Evolutionary conservation across 2,888 invertebrate genomes (phyloP).

Genomic region (Scelioninae gen. 2): DNA sequence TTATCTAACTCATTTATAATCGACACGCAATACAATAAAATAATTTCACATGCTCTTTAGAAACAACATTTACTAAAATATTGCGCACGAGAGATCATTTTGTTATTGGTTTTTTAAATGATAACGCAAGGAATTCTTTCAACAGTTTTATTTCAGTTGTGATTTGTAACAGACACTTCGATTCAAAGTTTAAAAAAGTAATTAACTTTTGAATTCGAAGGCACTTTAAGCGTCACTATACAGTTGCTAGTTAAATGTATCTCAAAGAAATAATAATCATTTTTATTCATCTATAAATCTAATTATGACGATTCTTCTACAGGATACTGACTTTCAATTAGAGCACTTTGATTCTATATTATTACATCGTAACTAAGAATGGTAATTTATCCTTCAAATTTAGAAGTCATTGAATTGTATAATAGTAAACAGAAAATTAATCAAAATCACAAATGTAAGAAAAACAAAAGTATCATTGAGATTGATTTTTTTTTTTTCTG

Average conservation of each 20-base stretch:
- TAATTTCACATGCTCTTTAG: background rate
- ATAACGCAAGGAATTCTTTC: no score
- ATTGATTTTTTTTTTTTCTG: background rate
- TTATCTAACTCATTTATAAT: slow-evolving; percentile 6
- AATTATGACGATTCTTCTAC: slow-evolving; percentile 7
- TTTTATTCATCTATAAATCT: slow-evolving; percentile 1
- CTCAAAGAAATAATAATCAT: slow-evolving; percentile 7
- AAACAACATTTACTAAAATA: no score
- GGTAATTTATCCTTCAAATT: no score
- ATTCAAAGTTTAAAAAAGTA: background rate
- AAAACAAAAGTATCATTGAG: background rate
- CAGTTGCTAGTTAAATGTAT: no score
- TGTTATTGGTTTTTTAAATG: background rate
- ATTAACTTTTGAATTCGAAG: background rate
- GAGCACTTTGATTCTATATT: slow-evolving; percentile 1
- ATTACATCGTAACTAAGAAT: background rate
- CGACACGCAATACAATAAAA: slow-evolving; percentile 1
- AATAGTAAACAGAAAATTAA: no score
- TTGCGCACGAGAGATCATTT: no score
- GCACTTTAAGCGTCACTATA: background rate
- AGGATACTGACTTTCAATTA: slow-evolving; percentile 2
- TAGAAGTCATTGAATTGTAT: no score
- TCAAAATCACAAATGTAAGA: no score
- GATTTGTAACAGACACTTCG: slow-evolving; percentile 3
- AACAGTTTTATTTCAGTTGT: background rate